phyloP scores from a whole-genome alignment of 2,113 vertebrate species.

The Regulus satrapa region DNA sequence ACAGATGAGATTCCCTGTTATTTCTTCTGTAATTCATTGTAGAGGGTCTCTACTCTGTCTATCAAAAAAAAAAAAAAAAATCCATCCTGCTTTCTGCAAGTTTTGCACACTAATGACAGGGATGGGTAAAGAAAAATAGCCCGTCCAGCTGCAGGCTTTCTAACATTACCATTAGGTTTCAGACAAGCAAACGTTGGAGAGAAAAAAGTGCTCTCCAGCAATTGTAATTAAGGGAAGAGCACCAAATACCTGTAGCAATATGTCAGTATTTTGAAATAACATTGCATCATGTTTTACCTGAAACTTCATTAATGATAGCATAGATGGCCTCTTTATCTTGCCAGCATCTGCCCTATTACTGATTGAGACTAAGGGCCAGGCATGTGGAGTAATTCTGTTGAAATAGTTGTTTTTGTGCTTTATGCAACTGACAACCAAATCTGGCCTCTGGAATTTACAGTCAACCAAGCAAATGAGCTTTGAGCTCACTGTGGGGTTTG shows the following conservation, averaged over 20 bases:
- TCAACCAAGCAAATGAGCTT: constrained; percentile 7
- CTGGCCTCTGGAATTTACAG: constrained; percentile 39
- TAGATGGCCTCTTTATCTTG: constrained; percentile 61
- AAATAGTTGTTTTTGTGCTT: constrained; percentile 62
- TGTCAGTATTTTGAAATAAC: constrained; percentile 63
- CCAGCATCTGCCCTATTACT: constrained; percentile 57
- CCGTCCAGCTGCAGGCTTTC: not conserved
- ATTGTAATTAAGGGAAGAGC: constrained; percentile 58
- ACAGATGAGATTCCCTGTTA: not conserved
- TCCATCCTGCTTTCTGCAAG: not conserved
- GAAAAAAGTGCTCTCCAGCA: constrained; percentile 57
- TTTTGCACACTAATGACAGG: not conserved
- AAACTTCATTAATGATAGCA: constrained; percentile 68
- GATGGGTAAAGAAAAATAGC: not conserved
- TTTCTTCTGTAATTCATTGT: not conserved
- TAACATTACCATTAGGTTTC: not conserved
- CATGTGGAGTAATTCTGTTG: constrained; percentile 61
- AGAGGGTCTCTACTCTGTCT: not conserved
- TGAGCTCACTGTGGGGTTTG: constrained; percentile 22
- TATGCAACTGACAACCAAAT: constrained; percentile 45
- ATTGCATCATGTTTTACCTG: constrained; percentile 67
- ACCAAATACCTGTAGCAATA: constrained; percentile 58
- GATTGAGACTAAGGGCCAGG: constrained; percentile 48
- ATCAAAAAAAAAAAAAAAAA: not conserved
- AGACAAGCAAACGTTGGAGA: not conserved